Evolutionary conservation across 64 coral and sea anemone species (phyloP), one percentile per base, ranked within the genome.

Genomic region (Pocillopora damicornis): DNA sequence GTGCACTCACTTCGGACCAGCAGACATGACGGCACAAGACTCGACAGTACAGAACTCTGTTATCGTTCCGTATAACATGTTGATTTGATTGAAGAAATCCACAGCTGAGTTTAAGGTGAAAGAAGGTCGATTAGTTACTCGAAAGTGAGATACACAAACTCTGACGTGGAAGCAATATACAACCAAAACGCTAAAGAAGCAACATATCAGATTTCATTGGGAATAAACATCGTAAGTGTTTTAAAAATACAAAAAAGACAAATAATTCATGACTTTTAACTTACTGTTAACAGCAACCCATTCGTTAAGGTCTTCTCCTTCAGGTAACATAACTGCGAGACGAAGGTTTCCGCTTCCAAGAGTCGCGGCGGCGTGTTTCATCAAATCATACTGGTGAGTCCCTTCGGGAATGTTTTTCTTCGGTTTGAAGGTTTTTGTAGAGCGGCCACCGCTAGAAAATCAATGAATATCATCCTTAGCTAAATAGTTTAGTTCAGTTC

Each of bases 41-140:
- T 99, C 97, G 15, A 78, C 87, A 2, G 90, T 95, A 45, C 97
- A 99, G 38, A 99, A 99, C 74, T 99, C 97, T 51, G 97, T 99
- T 78, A 99, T 99, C 16, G 97, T 99, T 15, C 97, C 97, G 77
- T 99, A 99, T 61, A 99, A 90, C 97, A 99, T 99, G 68, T 99
- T 99, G 30, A 99, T 99, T 81, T 99, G 97, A 79, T 99, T 99
- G 86, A 99, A 99, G 74, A 99, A 99, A 88, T 99, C 97, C 90
- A 99, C 97, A 76, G 97, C 97, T 99, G 79, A 82, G 74, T 86
- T 15, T n/a, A 74, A 30, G 78, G 81, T 81, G 59, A 89, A 93
- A 78, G 67, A 18, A 67, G 42, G 42, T 51, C 30, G 42, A 51
- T 51, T 51, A 51, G 3, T 51, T 2, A 51, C 42, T 51, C 7